Percentiles rank a stretch among this genome's conserved stretches.
Evolutionary conservation across 2,797 vertebrate genomes (phyloP).

Genomic region (Chrysocyon brachyurus): DNA sequence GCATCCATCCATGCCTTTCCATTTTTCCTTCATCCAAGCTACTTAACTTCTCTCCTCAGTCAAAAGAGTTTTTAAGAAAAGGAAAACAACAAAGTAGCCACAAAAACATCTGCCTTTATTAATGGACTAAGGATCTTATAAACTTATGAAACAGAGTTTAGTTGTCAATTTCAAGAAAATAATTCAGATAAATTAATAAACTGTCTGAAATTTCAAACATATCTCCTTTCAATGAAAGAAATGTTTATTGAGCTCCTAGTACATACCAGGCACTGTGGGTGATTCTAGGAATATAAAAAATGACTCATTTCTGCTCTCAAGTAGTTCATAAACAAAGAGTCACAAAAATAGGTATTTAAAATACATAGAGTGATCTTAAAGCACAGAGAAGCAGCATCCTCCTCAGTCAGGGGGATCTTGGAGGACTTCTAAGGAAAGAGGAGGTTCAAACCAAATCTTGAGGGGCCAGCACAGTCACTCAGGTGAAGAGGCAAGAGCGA

Average conservation of each 20-base stretch:
- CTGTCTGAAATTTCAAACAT: not conserved
- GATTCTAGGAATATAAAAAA: not conserved
- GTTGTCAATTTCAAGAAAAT: slow-evolving; percentile 44
- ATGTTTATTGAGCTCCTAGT: not conserved
- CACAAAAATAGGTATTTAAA: not conserved
- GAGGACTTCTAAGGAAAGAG: not conserved
- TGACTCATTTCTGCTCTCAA: not conserved
- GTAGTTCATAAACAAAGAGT: slow-evolving; percentile 13
- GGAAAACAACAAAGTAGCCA: not conserved
- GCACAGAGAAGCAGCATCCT: not conserved
- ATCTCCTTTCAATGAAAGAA: slow-evolving; percentile 6
- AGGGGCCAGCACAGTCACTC: not conserved
- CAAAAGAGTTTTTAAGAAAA: slow-evolving; percentile 5
- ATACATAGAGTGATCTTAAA: not conserved
- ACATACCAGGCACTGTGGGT: not conserved
- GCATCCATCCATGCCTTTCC: not conserved
- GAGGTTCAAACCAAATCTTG: not conserved
- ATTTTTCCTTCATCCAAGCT: not conserved
- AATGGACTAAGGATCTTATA: not conserved
- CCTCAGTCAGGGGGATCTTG: not conserved
- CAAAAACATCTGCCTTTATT: not conserved
- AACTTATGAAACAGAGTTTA: not conserved
- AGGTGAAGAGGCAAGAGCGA: not conserved
- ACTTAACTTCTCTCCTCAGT: not conserved
- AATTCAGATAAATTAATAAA: slow-evolving; percentile 35